Conservation (phyloP, 1,140 invertebrate genomes). For the Drosophila elegans region DNA sequence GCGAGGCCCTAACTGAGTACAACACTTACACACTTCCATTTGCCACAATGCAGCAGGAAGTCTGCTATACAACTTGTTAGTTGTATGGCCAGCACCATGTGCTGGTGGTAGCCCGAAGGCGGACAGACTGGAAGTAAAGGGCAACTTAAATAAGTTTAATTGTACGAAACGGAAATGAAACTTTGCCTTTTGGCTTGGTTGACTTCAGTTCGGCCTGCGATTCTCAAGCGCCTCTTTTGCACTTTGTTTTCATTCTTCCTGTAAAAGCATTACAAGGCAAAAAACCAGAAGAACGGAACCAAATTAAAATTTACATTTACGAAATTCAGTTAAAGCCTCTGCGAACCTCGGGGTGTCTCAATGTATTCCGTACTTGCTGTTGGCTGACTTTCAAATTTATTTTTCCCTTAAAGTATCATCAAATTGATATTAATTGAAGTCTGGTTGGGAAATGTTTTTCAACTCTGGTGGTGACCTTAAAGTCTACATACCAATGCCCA, state of each 20-base stretch:
- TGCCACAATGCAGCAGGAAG: slow-evolving; percentile 4
- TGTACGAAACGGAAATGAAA: slow-evolving; percentile 51
- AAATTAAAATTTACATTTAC: not conserved
- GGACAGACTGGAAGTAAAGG: slow-evolving; percentile 17
- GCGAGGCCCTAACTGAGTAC: slow-evolving; percentile 14
- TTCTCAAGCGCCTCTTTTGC: not conserved
- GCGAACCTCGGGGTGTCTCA: too few relatives aligned
- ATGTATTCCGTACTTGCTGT: not conserved
- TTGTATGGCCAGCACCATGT: slow-evolving; percentile 18
- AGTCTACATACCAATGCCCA: slow-evolving; percentile 1
- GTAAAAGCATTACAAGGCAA: not conserved
- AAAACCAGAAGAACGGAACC: not conserved
- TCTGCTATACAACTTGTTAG: slow-evolving; percentile 48
- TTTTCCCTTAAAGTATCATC: too few relatives aligned
- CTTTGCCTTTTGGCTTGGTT: slow-evolving; percentile 36
- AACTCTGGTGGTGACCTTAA: not conserved
- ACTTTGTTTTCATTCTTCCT: not conserved
- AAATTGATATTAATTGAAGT: not conserved
- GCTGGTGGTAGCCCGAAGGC: slow-evolving; percentile 8
- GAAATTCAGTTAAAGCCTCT: not conserved
- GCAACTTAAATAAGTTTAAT: slow-evolving; percentile 65
- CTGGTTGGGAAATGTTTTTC: not conserved
- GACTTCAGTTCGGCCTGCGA: not conserved
- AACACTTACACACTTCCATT: not conserved
- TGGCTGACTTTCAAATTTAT: not conserved